Conservation (phyloP, 2,113 vertebrate species). For the Oreochromis aureus region DNA sequence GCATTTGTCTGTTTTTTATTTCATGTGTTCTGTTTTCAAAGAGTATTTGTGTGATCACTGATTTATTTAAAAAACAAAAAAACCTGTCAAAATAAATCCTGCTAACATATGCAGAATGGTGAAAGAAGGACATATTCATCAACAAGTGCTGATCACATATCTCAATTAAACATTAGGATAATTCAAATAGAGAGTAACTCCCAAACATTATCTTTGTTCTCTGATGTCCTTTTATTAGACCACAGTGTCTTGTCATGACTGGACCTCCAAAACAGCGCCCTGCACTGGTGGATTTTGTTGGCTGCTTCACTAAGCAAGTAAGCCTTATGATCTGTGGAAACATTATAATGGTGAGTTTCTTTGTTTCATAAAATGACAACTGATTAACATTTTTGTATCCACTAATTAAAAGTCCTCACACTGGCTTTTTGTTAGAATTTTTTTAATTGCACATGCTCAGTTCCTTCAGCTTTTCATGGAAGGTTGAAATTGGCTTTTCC, state of each 20-base stretch:
- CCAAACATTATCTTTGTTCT: rapidly evolving
- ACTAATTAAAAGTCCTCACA: background rate
- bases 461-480: background rate
- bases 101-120: rapidly evolving
- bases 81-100: background rate
- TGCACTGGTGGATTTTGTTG: slow-evolving; percentile 75
- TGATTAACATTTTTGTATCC: background rate
- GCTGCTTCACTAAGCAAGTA: slow-evolving; percentile 72
- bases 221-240: slow-evolving; percentile 28
- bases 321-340: slow-evolving; percentile 79
- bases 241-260: slow-evolving; percentile 75
- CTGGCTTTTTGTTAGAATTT: rapidly evolving
- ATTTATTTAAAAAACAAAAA: background rate
- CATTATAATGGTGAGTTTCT: slow-evolving; percentile 59
- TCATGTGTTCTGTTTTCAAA: background rate
- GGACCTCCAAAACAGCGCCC: slow-evolving; percentile 68
- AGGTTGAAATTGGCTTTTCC: background rate
- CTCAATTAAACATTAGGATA: background rate
- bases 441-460: background rate
- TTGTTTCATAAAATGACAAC: background rate
- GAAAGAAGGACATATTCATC: background rate
- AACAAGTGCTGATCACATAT: rapidly evolving
- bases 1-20: background rate
- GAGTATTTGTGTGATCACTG: background rate
- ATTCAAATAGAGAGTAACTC: background rate